phyloP scores from a whole-genome alignment of 2,113 vertebrate genomes.

The Melanostigma gelatinosum region DNA sequence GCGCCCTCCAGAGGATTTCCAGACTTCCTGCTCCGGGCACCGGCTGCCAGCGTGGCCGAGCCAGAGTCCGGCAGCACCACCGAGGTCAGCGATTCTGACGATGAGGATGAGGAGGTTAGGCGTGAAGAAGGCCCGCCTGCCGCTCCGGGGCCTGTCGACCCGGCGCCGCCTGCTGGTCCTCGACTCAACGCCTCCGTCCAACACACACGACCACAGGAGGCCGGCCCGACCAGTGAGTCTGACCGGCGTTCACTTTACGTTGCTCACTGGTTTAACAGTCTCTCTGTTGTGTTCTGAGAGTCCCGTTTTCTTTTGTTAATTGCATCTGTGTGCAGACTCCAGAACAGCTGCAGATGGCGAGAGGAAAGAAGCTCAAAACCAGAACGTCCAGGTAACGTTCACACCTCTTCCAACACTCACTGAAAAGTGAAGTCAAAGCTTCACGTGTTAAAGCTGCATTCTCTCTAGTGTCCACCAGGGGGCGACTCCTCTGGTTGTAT shows the following conservation, averaged over 20 bases:
- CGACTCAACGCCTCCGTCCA: background rate
- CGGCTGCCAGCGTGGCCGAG: constrained; percentile 49
- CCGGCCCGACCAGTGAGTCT: constrained; percentile 47
- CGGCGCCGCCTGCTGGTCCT: constrained; percentile 18
- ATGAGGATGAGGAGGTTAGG: constrained; percentile 55
- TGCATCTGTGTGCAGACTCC: constrained; percentile 48
- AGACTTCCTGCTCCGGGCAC: constrained; percentile 59
- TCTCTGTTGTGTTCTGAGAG: background rate
- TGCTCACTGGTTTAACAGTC: background rate
- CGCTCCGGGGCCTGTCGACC: background rate
- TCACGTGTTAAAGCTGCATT: too few relatives aligned
- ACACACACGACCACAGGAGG: constrained; percentile 27
- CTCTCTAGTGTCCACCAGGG: too few relatives aligned
- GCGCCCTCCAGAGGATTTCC: constrained; percentile 78
- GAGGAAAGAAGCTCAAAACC: constrained; percentile 11
- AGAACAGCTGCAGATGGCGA: constrained; percentile 33
- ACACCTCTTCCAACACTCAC: background rate
- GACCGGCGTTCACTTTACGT: too few relatives aligned
- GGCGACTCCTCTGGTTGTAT: too few relatives aligned
- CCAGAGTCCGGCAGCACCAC: constrained; percentile 78
- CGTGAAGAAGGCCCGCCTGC: background rate
- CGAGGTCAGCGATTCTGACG: constrained; percentile 79
- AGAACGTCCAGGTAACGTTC: constrained; percentile 46
- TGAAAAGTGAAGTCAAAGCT: too few relatives aligned
- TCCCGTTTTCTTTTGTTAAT: background rate